Evolutionary conservation across 2,113 vertebrate genomes (phyloP).

Genomic region (Oncorhynchus gorbuscha): DNA sequence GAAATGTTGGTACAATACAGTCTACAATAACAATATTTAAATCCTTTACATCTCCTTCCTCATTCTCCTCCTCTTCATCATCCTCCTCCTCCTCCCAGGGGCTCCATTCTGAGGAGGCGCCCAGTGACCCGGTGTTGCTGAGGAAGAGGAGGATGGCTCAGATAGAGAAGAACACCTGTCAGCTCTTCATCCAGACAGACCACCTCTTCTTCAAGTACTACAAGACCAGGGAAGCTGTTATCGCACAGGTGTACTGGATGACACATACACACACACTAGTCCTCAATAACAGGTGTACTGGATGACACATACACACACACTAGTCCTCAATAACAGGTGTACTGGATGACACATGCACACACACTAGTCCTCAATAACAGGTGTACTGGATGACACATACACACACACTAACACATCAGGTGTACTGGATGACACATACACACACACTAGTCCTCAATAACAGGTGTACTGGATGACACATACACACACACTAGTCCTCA

Average conservation of each 20-base stretch:
- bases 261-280: neutral
- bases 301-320: neutral
- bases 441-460: too few species aligned
- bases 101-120: constrained; percentile 36
- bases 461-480: too few species aligned
- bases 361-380: too few species aligned
- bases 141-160: constrained; percentile 89
- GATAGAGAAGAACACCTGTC: constrained; percentile 94
- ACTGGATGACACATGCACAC: neutral
- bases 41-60: too few species aligned
- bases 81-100: constrained; percentile 38
- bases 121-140: constrained; percentile 73
- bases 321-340: too few species aligned
- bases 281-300: too few species aligned
- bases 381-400: too few species aligned
- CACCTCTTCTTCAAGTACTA: constrained; percentile 95
- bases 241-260: constrained; percentile 73
- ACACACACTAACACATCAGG: too few species aligned
- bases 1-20: too few species aligned
- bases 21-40: too few species aligned
- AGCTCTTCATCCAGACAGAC: constrained; percentile 98
- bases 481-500: neutral
- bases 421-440: too few species aligned
- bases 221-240: constrained; percentile 94
- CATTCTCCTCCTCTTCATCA: neutral